These are phyloP conservation scores for Coenobita brevimanus DNA, from an alignment of 1,140 invertebrate genomes.

Conservation along the genomic window DNA sequence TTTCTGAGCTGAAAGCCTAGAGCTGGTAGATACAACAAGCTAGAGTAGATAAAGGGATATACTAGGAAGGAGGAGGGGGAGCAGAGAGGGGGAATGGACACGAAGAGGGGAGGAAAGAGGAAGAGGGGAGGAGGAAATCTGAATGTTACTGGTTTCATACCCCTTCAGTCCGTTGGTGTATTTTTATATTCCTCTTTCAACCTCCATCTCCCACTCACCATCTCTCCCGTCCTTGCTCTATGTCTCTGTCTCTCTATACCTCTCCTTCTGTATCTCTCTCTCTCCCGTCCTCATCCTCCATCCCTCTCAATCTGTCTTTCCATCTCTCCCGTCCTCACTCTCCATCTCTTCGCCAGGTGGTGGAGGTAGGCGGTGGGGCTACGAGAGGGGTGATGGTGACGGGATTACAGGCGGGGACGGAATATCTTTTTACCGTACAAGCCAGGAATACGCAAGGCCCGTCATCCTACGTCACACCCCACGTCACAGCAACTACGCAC, in stretches of 20 bases:
- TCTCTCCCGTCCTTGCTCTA: background rate
- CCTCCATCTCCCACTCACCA: background rate
- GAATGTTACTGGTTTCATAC: too few species aligned
- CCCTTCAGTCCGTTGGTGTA: background rate
- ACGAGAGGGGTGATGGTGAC: background rate
- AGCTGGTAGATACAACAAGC: too few species aligned
- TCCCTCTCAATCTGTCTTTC: too few species aligned
- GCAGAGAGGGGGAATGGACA: too few species aligned
- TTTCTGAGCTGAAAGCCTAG: too few species aligned
- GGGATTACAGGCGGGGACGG: background rate
- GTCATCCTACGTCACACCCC: conserved; percentile 34
- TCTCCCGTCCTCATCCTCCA: background rate
- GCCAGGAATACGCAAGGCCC: conserved; percentile 31
- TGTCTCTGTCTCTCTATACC: background rate
- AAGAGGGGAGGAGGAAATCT: too few species aligned
- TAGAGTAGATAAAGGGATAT: too few species aligned
- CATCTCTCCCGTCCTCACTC: background rate
- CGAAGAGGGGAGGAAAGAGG: too few species aligned
- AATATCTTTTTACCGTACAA: conserved; percentile 42
- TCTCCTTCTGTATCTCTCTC: background rate
- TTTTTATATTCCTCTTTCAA: background rate
- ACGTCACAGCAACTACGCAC: conserved; percentile 17
- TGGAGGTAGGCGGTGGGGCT: conserved; percentile 36
- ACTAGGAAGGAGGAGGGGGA: too few species aligned
- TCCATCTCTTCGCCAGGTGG: conserved; percentile 7